Evolutionary conservation across 2,888 invertebrate species (phyloP).

Genomic region (Agonopterix arenella): DNA sequence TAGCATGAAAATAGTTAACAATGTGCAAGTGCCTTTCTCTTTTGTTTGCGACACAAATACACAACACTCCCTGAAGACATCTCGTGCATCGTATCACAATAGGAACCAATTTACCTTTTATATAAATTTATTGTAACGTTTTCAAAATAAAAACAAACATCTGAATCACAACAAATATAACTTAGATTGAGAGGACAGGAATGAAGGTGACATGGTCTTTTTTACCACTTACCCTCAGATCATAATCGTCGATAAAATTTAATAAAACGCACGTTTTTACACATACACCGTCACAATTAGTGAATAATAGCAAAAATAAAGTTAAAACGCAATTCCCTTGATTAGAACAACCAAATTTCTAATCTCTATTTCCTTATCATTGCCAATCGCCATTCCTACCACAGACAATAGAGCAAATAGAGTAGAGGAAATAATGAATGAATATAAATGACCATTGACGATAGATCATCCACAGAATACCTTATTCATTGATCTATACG

Average conservation of each 20-base stretch:
- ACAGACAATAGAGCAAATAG: conserved; percentile 1
- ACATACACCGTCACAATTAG: background rate
- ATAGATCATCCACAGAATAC: no score
- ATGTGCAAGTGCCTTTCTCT: conserved; percentile 43
- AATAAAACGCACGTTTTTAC: background rate
- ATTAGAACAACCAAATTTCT: conserved; percentile 2
- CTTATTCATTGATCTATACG: no score
- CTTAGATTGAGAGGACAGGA: conserved; percentile 32
- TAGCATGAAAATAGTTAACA: conserved; percentile 32
- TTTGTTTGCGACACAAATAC: conserved; percentile 22
- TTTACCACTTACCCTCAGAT: conserved; percentile 6
- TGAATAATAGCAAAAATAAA: background rate
- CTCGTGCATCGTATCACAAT: no score
- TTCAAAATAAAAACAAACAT: conserved; percentile 11
- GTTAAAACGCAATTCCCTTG: background rate
- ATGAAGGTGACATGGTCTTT: conserved; percentile 42
- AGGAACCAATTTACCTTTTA: no score
- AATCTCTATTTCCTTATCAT: conserved; percentile 28
- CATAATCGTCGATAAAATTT: conserved; percentile 6
- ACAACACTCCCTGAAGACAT: no score
- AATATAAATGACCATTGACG: no score
- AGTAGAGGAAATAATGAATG: no score
- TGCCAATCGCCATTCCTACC: conserved; percentile 26
- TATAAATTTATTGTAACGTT: no score
- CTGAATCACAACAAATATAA: conserved; percentile 29